phyloP scores from a whole-genome alignment of 2,888 invertebrate species.

The Drosophila subsilvestris region DNA sequence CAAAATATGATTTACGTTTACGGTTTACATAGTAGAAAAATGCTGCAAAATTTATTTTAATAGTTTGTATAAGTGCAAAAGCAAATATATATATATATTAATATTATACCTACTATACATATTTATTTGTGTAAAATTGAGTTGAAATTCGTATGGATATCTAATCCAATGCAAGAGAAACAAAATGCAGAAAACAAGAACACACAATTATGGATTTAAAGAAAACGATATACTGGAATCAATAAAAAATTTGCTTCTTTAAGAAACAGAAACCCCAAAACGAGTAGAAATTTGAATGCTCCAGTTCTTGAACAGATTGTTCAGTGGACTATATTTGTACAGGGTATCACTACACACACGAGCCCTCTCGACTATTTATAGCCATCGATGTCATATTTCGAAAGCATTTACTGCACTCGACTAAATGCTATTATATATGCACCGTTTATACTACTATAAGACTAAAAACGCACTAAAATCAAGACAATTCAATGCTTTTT shows the following conservation, averaged over 20 bases:
- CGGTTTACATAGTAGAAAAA: conserved; percentile 58
- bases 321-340: conserved; percentile 20
- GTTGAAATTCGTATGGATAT: conserved; percentile 39
- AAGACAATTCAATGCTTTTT: conserved; percentile 54
- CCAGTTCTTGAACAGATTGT: neutral
- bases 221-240: conserved; percentile 50
- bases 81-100: conserved; percentile 46
- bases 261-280: conserved; percentile 52
- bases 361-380: conserved; percentile 26
- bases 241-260: conserved; percentile 68
- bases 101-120: conserved; percentile 54
- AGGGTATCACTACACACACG: conserved; percentile 21
- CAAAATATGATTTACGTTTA: conserved; percentile 72
- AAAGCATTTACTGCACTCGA: conserved; percentile 37
- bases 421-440: conserved; percentile 38
- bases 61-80: conserved; percentile 66
- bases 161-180: conserved; percentile 29
- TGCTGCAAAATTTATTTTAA: conserved; percentile 76
- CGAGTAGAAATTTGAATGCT: neutral
- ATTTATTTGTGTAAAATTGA: conserved; percentile 67
- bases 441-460: conserved; percentile 32
- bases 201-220: conserved; percentile 55
- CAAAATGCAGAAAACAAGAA: conserved; percentile 29
- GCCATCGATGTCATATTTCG: conserved; percentile 25
- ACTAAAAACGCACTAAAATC: conserved; percentile 31